Base-by-base conservation (phyloP, 2,888 invertebrate species). In the Adelphocoris suturalis region DNA sequence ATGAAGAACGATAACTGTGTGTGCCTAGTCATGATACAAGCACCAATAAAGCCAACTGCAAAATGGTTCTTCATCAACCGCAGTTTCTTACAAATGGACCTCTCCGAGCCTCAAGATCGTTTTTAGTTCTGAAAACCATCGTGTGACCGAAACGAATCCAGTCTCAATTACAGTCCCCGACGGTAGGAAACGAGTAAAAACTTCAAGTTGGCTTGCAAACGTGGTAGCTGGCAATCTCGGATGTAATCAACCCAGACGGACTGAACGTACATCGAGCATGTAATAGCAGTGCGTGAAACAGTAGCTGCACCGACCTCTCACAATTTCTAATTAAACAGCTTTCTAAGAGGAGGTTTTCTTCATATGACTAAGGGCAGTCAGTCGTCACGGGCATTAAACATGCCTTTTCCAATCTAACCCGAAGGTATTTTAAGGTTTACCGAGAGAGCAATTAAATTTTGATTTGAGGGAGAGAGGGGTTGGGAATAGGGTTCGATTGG, bases 141-240 rank as follows among this genome's bases (percentile, higher is more conserved):
- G 82, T 82, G 82, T 82, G 82, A 82, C 82, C 82, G 82, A 82
- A 82, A 82, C 82, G 82, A 82, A 82, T 82, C 16, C 82, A 82
- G 48, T 48, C 82, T 82, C 82, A 82, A 82, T 82, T 82, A 82
- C 82, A 52, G 47, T 52, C 14, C 52, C 68, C 68, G 68, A 68
- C 68, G 68, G 82, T 78, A 46, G 82, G 82, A 47, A 48, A 47
- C 47, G 82, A 82, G 82, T 82, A 82, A 82, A 82, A 82, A 82
- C 82, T 82, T 52, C 47, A 23, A 68, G 68, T 68, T 27, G 82
- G 47, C 46, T 78, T 52, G 82, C 82, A 82, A 82, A 82, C 82
- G 48, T 82, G 52, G 82, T 82, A 82, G 82, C 82, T 47, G 47
- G 82, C 82, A 82, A 82, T 82, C 47, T 52, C 52, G 19, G 82